These are phyloP conservation scores for Pithys albifrons DNA, from an alignment of 2,113 vertebrate species.

Conservation along the genomic window DNA sequence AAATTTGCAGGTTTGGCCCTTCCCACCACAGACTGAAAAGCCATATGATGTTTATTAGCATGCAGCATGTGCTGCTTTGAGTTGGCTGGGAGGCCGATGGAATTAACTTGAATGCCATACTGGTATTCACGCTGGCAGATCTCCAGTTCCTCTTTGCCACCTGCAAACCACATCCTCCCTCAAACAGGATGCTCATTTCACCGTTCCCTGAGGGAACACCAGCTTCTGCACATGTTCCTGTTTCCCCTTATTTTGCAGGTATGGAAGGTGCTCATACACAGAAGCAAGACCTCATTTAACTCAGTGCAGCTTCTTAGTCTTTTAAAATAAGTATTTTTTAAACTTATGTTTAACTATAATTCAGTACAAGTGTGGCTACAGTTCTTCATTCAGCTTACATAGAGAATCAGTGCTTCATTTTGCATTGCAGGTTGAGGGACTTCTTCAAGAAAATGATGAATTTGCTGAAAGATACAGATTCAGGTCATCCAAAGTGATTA, in stretches of 20 bases:
- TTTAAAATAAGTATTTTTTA: not conserved
- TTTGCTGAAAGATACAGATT: not conserved
- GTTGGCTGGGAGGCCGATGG: not conserved
- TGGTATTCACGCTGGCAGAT: not conserved
- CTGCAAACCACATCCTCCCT: slow-evolving; percentile 26
- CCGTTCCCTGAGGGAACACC: not conserved
- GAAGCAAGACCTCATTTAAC: not conserved
- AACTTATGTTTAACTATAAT: not conserved
- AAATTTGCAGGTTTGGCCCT: not conserved
- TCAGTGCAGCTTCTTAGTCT: not conserved
- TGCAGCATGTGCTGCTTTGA: not conserved
- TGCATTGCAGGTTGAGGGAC: not conserved
- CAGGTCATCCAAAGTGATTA: not conserved
- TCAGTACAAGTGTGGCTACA: not conserved
- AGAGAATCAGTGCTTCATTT: not conserved
- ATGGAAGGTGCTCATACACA: not conserved
- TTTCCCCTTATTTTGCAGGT: not conserved
- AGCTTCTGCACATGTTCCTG: not conserved
- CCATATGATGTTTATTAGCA: slow-evolving; percentile 49
- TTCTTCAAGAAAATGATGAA: not conserved
- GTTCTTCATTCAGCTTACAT: not conserved
- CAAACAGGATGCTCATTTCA: slow-evolving; percentile 9
- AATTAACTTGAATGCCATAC: not conserved
- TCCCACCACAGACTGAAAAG: slow-evolving; percentile 16
- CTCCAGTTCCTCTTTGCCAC: slow-evolving; percentile 22